These are phyloP conservation scores for Siphlonurus alternatus DNA, from an alignment of 2,888 invertebrate species.

Conservation along the genomic window DNA sequence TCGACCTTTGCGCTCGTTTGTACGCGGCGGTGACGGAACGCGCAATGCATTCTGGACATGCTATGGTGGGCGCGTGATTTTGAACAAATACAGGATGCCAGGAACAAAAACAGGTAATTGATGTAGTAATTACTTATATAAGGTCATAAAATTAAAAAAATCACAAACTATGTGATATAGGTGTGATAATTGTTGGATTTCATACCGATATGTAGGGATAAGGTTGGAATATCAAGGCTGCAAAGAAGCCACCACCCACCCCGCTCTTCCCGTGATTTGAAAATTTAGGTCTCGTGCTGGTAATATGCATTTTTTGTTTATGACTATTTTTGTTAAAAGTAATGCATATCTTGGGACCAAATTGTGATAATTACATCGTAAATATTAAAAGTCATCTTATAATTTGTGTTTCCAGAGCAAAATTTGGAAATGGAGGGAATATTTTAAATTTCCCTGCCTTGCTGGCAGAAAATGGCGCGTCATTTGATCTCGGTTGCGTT, in stretches of 20 bases:
- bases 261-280: constrained; percentile 10
- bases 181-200: too few relatives aligned
- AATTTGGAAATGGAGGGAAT: neutral
- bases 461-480: constrained; percentile 19
- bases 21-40: constrained; percentile 8
- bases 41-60: constrained; percentile 25
- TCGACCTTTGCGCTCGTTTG: neutral
- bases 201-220: too few relatives aligned
- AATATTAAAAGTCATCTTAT: neutral
- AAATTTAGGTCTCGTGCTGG: constrained; percentile 11
- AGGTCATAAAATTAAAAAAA: neutral
- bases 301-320: neutral
- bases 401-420: neutral
- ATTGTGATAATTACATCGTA: neutral
- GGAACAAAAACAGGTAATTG: neutral
- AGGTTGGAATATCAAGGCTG: neutral
- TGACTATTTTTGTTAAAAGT: neutral
- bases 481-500: constrained; percentile 16
- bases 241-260: constrained; percentile 13
- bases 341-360: neutral
- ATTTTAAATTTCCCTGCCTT: constrained; percentile 18
- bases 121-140: neutral
- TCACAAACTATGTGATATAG: too few relatives aligned
- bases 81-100: constrained; percentile 22
- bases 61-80: constrained; percentile 35